Conservation (phyloP, 64 coral and sea anemone species). For the Cladopsammia gracilis region DNA sequence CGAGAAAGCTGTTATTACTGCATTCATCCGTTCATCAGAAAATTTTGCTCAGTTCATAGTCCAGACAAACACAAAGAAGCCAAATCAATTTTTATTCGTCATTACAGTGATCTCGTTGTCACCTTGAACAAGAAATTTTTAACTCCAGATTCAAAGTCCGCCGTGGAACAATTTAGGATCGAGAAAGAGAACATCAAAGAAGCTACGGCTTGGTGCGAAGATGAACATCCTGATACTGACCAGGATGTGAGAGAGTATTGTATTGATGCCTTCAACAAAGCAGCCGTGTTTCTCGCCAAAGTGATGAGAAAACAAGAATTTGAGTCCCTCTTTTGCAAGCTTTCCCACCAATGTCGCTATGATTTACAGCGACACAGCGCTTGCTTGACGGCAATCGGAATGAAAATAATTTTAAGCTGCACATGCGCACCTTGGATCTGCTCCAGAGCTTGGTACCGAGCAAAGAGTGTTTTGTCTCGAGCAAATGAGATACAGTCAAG, state of each 20-base stretch:
- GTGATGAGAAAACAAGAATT: conserved; percentile 54
- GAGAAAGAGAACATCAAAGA: conserved; percentile 44
- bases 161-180: conserved; percentile 12
- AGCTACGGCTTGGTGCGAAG: conserved; percentile 43
- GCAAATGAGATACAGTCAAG: conserved; percentile 24
- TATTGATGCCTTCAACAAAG: conserved; percentile 54
- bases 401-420: conserved; percentile 62
- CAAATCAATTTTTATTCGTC: conserved; percentile 18
- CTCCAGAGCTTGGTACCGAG: conserved; percentile 4
- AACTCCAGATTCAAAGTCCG: background rate
- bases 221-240: conserved; percentile 14
- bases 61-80: background rate
- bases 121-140: conserved; percentile 17
- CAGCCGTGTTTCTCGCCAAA: conserved; percentile 57
- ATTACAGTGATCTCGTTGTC: conserved; percentile 1
- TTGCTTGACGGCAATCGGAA: conserved; percentile 42
- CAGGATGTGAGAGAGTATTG: background rate
- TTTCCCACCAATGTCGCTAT: conserved; percentile 9
- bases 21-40: conserved; percentile 27
- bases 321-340: conserved; percentile 39
- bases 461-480: background rate
- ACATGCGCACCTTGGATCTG: conserved; percentile 52
- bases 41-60: conserved; percentile 14
- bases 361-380: background rate
- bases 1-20: background rate